Base-by-base conservation (phyloP, 2,113 vertebrate species). In the Poeciliopsis retropinna region DNA sequence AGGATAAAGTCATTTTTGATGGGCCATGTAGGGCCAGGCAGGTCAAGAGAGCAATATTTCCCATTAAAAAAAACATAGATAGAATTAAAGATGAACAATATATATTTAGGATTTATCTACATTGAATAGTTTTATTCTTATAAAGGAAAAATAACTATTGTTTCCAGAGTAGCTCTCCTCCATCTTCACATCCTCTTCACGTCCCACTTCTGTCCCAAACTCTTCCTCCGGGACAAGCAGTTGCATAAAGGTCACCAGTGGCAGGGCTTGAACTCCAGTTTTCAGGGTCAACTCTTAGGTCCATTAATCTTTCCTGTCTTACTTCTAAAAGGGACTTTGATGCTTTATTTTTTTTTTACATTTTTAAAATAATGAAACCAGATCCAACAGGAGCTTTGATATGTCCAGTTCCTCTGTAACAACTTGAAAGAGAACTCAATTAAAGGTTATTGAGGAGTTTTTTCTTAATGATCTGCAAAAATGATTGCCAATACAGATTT, bases 181-280 rank as follows among this genome's bases (percentile, higher is more conserved):
- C 9, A 37, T 37, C 34, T 37, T 37, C 44, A 9, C 15, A 51
- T 41, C 41, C 13, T 37, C 32, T 44, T 15, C 41, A 44, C 34
- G 4, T 28, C 15, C 7, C 15, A 37, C 15, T 39, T 27, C 12
- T 67, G 37, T 19, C 37, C 65, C 17, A 17, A 67, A 67, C 39
- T 28, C 15, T 44, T 67, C 41, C 28, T 27, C 29, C 41, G 19
- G 47, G 1, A 67, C 28, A 67, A 67, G 12, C 27, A 14, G 41
- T 28, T 47, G 39, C 17, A 51, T 47, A 9, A 30, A 51, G 41
- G 39, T 67, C 66, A 51, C 39, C 15, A 30, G 27, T 28, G 19
- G 39, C 66, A 47, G 29, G 27, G 15, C n/a, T 47, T 67, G 8
- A 67, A 67, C 27, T 67, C 66, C 66, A 67, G 39, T 28, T 28